Conservation (phyloP, 2,113 vertebrate species). For the Lagopus leucura region DNA sequence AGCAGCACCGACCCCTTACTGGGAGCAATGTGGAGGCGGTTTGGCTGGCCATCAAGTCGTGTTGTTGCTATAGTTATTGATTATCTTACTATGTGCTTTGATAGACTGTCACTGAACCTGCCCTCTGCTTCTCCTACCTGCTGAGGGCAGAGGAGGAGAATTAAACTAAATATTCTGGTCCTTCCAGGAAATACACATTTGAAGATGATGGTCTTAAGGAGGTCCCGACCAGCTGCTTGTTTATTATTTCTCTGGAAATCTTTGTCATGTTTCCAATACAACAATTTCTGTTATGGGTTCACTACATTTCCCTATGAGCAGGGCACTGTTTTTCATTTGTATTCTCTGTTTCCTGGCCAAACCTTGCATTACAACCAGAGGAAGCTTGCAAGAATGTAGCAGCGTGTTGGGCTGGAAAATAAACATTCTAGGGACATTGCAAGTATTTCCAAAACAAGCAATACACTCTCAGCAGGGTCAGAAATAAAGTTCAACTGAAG, state of each 20-base stretch:
- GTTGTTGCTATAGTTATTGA: not conserved
- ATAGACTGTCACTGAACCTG: not conserved
- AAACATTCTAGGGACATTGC: conserved; percentile 22
- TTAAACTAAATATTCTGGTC: not conserved
- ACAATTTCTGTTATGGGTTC: conserved; percentile 25
- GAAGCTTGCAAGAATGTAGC: conserved; percentile 24
- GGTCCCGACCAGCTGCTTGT: conserved; percentile 44
- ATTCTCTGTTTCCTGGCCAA: conserved; percentile 43
- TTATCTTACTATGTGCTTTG: not conserved
- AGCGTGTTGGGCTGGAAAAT: conserved; percentile 31
- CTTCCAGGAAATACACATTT: conserved; percentile 29
- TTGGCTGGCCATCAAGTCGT: not conserved
- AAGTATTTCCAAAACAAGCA: conserved; percentile 65
- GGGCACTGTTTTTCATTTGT: conserved; percentile 39
- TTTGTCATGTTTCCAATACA: conserved; percentile 53
- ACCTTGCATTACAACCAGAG: conserved; percentile 24
- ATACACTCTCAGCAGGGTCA: conserved; percentile 4
- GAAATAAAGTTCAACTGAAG: not conserved
- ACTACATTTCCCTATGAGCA: not conserved
- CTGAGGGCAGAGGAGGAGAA: conserved; percentile 22
- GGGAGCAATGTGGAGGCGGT: not conserved
- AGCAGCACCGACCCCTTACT: not conserved
- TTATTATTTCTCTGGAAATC: conserved; percentile 56
- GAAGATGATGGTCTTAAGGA: not conserved
- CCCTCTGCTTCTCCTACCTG: conserved; percentile 24